Conservation (phyloP, 2,797 vertebrate genomes). For the Enteromius radiatus region DNA sequence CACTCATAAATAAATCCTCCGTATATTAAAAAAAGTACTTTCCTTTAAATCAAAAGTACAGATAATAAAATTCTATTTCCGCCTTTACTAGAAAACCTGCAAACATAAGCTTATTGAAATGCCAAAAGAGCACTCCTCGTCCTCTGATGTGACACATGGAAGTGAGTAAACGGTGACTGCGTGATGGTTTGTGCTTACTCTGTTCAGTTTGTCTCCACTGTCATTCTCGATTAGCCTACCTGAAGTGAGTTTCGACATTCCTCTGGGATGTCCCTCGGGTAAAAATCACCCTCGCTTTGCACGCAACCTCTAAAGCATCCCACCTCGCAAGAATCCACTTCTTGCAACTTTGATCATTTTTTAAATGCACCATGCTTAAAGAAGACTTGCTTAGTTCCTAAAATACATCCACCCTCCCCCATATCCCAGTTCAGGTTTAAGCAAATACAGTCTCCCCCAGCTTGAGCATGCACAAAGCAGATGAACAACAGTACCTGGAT, state of each 20-base stretch:
- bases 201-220: slow-evolving; percentile 18
- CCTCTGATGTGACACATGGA: slow-evolving; percentile 6
- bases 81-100: not conserved
- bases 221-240: slow-evolving; percentile 22
- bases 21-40: slow-evolving; percentile 7
- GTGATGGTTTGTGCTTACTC: slow-evolving; percentile 23
- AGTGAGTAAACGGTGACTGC: slow-evolving; percentile 2
- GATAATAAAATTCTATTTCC: slow-evolving; percentile 13
- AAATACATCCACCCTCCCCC: slow-evolving; percentile 4
- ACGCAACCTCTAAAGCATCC: not conserved
- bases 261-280: slow-evolving; percentile 23
- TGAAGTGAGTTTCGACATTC: slow-evolving; percentile 30
- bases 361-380: not conserved
- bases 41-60: not conserved
- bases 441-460: not conserved
- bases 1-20: slow-evolving; percentile 3
- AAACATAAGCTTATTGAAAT: slow-evolving; percentile 13
- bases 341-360: slow-evolving; percentile 33
- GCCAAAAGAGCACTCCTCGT: not conserved
- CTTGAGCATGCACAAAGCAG: slow-evolving; percentile 17
- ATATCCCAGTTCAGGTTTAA: not conserved
- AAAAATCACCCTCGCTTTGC: not conserved
- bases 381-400: not conserved
- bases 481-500: slow-evolving; percentile 76
- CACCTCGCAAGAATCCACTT: not conserved